Evolutionary conservation across 1,140 invertebrate species (phyloP).

Genomic region (Galleria mellonella): DNA sequence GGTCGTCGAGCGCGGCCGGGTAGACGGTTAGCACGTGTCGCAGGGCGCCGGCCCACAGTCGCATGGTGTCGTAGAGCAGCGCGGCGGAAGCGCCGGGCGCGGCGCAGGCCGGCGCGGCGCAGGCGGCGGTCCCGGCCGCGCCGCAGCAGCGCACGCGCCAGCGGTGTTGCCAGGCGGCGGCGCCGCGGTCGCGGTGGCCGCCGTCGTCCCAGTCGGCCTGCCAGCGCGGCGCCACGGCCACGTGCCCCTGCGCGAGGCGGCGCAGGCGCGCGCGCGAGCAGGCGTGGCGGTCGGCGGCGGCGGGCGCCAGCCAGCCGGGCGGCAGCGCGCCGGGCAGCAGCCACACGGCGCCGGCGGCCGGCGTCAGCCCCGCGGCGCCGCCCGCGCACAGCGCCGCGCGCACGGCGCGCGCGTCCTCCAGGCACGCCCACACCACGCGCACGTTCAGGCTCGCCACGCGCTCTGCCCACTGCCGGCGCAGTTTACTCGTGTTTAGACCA

Average conservation of each 20-base stretch:
- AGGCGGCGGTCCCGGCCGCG: slow-evolving; percentile 8
- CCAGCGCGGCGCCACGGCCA: slow-evolving; percentile 28
- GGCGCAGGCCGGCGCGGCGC: slow-evolving; percentile 3
- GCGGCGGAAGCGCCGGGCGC: neutral
- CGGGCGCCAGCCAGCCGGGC: slow-evolving; percentile 7
- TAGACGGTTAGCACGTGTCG: slow-evolving; percentile 11
- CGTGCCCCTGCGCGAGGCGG: slow-evolving; percentile 26
- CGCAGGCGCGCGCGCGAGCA: slow-evolving; percentile 19
- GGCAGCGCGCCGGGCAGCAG: slow-evolving; percentile 27
- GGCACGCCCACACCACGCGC: slow-evolving; percentile 29
- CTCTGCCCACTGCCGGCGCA: slow-evolving; percentile 27
- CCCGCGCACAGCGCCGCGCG: slow-evolving; percentile 47
- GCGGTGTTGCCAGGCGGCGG: slow-evolving; percentile 9
- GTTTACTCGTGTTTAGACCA: no score
- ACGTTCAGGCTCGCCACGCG: slow-evolving; percentile 23
- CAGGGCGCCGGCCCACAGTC: slow-evolving; percentile 36
- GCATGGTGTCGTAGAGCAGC: slow-evolving; percentile 44
- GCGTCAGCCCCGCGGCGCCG: slow-evolving; percentile 7
- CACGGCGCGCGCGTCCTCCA: slow-evolving; percentile 39
- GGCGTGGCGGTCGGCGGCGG: neutral
- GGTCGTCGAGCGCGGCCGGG: slow-evolving; percentile 33
- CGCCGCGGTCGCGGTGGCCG: neutral
- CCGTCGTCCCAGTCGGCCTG: slow-evolving; percentile 18
- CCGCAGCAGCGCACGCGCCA: slow-evolving; percentile 16
- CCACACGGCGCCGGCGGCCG: slow-evolving; percentile 19